Conservation (phyloP, 2,113 vertebrate genomes). For the Muscicapa adusta region DNA sequence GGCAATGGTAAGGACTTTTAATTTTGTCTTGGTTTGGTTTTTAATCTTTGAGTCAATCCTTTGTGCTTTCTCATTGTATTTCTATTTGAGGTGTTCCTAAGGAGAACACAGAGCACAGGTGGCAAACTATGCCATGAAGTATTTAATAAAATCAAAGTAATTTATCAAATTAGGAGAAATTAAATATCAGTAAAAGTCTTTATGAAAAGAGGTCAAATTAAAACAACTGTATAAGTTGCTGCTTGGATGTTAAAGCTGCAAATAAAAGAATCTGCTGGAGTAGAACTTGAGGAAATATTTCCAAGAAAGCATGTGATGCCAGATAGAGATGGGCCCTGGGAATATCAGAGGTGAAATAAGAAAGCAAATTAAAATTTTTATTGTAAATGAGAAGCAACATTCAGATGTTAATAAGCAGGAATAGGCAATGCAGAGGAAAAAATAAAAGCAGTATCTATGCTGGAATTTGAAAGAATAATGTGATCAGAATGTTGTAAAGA, state of each 20-base stretch:
- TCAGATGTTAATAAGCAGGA: background rate
- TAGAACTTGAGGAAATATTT: background rate
- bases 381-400: background rate
- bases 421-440: background rate
- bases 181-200: background rate
- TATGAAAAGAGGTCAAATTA: background rate
- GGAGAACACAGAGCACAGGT: background rate
- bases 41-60: background rate
- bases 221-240: background rate
- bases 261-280: background rate
- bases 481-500: background rate
- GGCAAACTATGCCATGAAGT: background rate
- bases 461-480: background rate
- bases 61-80: background rate
- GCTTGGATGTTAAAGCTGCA: background rate
- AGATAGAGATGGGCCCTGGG: background rate
- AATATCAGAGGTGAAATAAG: background rate
- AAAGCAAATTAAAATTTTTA: background rate
- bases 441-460: background rate
- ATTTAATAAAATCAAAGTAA: background rate
- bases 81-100: background rate
- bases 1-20: background rate
- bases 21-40: background rate
- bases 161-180: background rate
- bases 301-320: background rate